phyloP scores from a whole-genome alignment of 92 coral and sea anemone species.

The Porites divaricata region DNA sequence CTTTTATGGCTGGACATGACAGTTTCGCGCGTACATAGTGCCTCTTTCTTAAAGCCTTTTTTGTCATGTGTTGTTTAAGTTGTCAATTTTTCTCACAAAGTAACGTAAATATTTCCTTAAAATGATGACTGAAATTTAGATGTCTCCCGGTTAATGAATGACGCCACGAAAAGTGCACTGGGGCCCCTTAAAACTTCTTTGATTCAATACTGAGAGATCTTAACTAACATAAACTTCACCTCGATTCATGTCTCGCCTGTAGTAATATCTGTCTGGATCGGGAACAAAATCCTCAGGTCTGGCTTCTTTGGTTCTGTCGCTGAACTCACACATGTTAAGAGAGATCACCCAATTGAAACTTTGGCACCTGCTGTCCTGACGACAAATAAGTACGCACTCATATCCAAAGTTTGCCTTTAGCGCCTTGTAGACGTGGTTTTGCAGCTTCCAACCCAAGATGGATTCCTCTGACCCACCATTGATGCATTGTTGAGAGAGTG shows the following conservation, averaged over 20 bases:
- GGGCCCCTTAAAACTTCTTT: no score
- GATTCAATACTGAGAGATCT: background rate
- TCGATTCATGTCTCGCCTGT: background rate
- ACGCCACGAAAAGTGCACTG: no score
- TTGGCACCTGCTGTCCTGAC: background rate
- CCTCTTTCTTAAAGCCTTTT: no score
- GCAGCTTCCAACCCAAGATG: background rate
- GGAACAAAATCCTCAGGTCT: conserved; percentile 5
- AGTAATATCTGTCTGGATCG: conserved; percentile 1
- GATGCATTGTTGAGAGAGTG: background rate
- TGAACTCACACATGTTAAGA: background rate
- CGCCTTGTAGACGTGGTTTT: background rate
- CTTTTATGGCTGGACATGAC: no score
- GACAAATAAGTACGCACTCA: background rate
- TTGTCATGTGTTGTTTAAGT: no score
- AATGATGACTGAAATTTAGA: no score
- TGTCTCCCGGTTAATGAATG: no score
- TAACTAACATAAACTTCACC: background rate
- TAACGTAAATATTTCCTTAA: no score
- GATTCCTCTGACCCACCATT: background rate
- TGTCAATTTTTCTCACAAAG: no score
- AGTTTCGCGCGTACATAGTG: no score
- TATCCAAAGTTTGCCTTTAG: background rate
- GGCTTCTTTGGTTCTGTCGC: conserved; percentile 1
- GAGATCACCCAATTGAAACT: conserved; percentile 4